Evolutionary conservation across 2,797 vertebrate genomes (phyloP).

Genomic region (Sebastes matsubarae): DNA sequence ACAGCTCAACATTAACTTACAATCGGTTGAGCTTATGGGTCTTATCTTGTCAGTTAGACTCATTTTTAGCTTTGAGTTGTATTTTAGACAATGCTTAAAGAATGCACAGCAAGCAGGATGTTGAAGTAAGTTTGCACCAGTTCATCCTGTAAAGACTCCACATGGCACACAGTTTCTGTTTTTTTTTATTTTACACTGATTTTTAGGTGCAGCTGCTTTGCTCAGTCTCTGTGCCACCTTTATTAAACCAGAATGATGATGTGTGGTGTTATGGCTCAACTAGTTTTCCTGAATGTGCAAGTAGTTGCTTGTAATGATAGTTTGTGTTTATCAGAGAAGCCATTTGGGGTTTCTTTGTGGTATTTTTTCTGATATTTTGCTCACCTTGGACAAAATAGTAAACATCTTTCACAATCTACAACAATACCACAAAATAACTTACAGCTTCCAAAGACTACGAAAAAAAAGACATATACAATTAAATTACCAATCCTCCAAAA

Average conservation of each 20-base stretch:
- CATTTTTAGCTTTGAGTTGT: neutral
- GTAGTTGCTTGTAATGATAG: neutral
- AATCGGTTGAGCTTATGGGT: neutral
- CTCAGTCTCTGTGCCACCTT: neutral
- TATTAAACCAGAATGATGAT: neutral
- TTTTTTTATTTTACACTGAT: neutral
- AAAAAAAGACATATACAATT: neutral
- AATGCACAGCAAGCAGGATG: neutral
- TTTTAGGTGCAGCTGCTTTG: neutral
- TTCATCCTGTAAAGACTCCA: neutral
- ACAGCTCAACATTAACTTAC: neutral
- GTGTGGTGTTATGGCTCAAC: too few species aligned
- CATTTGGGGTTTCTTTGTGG: neutral
- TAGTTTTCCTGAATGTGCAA: neutral
- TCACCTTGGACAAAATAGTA: neutral
- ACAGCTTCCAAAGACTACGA: neutral
- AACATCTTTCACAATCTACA: neutral
- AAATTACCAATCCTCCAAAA: neutral
- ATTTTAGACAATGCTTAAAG: neutral
- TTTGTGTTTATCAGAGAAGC: neutral
- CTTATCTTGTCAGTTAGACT: neutral
- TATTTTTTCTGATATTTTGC: neutral
- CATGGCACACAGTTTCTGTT: neutral
- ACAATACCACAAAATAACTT: neutral
- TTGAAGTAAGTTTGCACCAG: neutral